A percentile compares a stretch with the other conserved stretches of the same genome.
Evolutionary conservation across 2,888 invertebrate species (phyloP).

Genomic region (Andrena haemorrhoa): DNA sequence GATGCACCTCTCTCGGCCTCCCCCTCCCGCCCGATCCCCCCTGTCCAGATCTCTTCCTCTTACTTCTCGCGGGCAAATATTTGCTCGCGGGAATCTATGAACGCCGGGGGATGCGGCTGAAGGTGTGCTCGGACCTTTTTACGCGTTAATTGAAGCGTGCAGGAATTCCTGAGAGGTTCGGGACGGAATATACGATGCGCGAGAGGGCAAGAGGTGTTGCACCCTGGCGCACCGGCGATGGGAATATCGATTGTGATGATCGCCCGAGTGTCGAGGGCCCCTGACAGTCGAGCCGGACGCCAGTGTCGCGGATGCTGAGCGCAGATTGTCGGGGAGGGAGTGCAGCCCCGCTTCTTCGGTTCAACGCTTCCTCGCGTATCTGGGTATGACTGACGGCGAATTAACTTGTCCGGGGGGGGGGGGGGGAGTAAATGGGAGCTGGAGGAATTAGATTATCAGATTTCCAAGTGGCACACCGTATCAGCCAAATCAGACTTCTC

Average conservation of each 20-base stretch:
- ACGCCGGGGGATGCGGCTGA: neutral
- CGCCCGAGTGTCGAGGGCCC: neutral
- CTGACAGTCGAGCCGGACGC: neutral
- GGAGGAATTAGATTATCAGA: no score
- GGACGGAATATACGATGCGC: no score
- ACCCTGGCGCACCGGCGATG: conserved; percentile 12
- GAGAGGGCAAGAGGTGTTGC: no score
- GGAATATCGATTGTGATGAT: conserved; percentile 52
- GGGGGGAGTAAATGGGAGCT: no score
- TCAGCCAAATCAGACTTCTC: no score
- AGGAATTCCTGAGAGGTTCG: neutral
- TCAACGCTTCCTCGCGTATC: no score
- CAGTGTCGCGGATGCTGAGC: conserved; percentile 9
- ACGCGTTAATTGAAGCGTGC: conserved; percentile 17
- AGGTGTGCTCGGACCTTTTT: conserved; percentile 1
- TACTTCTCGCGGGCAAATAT: conserved; percentile 9
- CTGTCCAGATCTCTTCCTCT: neutral
- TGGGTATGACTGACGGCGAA: no score
- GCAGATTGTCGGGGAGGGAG: neutral
- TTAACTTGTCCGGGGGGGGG: no score
- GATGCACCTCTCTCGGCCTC: conserved; percentile 47
- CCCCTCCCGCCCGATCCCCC: conserved; percentile 10
- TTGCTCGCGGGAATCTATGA: conserved; percentile 15
- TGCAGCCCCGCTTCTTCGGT: no score
- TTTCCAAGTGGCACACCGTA: no score